Base-by-base conservation (phyloP, 2,888 invertebrate species). In the Hipparchia sbordonii region DNA sequence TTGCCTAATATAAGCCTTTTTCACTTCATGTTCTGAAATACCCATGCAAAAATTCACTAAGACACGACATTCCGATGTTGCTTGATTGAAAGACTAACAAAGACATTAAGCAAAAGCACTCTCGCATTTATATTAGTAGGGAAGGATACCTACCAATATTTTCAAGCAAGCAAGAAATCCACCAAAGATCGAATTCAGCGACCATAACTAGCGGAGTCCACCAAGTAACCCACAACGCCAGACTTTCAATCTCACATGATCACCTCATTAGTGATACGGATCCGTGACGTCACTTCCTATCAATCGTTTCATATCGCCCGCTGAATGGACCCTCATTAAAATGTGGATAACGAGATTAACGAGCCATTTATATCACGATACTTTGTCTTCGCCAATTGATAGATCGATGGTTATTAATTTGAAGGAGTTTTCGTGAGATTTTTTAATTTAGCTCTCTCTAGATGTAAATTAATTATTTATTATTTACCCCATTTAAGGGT, bases 221-320 rank as follows among this genome's bases (percentile, higher is more conserved):
- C 54, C 45, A 73, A 80, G 77, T 79, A 70, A 74, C 74, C 76
- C 74, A 79, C 70, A 81, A 77, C 81, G 62, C 71, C 72, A 70
- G 77, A 77, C 79, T 79, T 79, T 80, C 84, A 85, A 75, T 77
- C 81, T 77, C 78, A 82, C 80, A 82, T 84, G 82, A 81, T 79
- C 79, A 79, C 79, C 80, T 91, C 91, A 87, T 91, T 90, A 90
- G 86, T 81, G 81, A 85, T 83, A 81, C 85, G 80, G 83, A 67
- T 66, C 70, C 75, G 82, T 81, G 77, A 78, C 77, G 76, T 80
- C 80, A 80, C 78, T 78, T 78, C 76, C 78, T 76, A 77, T 79
- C 79, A 77, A 75, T 75, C 74, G 67, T 60, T 54, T 73, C 66
- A 67, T 33, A 71, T 72, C 70, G 33, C 68, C 66, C 62, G 45